Evolutionary conservation across 2,888 invertebrate species (phyloP), one percentile per base, ranked within the genome.

Genomic region (Zaprionus bogoriensis): DNA sequence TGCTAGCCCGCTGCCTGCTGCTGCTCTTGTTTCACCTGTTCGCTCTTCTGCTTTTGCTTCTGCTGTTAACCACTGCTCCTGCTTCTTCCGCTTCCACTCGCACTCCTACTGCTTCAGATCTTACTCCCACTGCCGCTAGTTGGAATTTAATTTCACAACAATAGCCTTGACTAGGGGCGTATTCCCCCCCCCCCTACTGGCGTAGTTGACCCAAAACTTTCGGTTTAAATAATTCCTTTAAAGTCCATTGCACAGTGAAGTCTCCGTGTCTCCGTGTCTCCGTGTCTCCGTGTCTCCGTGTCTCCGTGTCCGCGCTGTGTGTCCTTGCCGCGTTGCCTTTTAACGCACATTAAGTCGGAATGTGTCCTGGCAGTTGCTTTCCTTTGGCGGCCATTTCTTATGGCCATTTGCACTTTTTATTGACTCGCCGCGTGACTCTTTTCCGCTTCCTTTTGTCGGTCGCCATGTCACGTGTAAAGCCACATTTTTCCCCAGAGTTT

Each of bases 121-220:
- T 17, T 19, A 19, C 19, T 25, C 30, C 20, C 22, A 38, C 36
- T 25, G 30, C 73, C 53, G 46, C 55, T 80, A 75, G 85, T 76
- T 85, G 79, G 85, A 80, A 80, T 80, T 80, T 82, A 80, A 80
- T 85, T 80, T 80, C 85, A 71, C 82, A 79, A 79, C 83, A 80
- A 80, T 84, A 67, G 82, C 73, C 61, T 10, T 25, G n/a, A 19
- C 32, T 28, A 5, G 20, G 7, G 20, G 22, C 23, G 6, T 42
- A 63, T 39, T 27, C 17, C 20, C 12, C 14, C 0, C 14, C 17
- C 9, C 9, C 12, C 20, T 42, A n/a, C n/a, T n/a, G n/a, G 36
- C 17, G 42, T 55, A 55, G 68, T 77, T 79, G 72, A 81, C 84
- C 78, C 68, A 77, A 74, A 81, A 84, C 59, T 84, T 79, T 79